Evolutionary conservation across 2,888 invertebrate species (phyloP), one percentile per base, ranked within the genome.

Genomic region (Dasypolia templi): DNA sequence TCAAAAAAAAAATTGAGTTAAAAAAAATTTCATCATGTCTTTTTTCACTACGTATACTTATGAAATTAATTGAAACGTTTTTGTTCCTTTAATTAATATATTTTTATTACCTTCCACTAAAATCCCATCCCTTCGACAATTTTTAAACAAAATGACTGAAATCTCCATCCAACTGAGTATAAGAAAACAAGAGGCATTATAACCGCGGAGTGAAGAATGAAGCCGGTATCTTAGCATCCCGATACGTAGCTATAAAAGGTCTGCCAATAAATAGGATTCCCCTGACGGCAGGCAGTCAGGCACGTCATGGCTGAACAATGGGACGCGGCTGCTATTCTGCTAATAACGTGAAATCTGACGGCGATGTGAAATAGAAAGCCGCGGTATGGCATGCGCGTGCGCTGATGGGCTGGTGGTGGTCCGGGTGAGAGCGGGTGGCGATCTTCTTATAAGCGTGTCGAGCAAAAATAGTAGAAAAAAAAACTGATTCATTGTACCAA

Each of bases 331-430:
- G 32, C 35, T 56, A 75, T 58, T 68, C 71, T 70, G 66, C 69
- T 84, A 79, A 85, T 86, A 77, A 81, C 81, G 83, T 78, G 75
- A 85, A 81, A 78, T 85, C 73, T 76, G 79, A 84, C 70, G 58
- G 75, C 72, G 66, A 81, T 86, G 86, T 76, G 87, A 77, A 83
- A 78, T 83, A 84, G 81, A 83, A 86, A 84, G 82, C 79, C 69
- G 59, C 7, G 44, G 73, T 65, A 72, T 77, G 75, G 82, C 79
- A 74, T 78, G 72, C 77, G 82, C 82, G 75, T 72, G 79, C 77
- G 3, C 63, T 55, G 67, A 61, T 73, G 71, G 56, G 44, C 17
- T 39, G 9, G 58, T 14, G 7, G 9, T 19, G 64, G 73, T 70
- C 12, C 14, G 0, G 6, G 19, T 26, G 46, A 3, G 1, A 76